Evolutionary conservation across 2,888 invertebrate species (phyloP).

Genomic region (Chloroclystis v-ata): DNA sequence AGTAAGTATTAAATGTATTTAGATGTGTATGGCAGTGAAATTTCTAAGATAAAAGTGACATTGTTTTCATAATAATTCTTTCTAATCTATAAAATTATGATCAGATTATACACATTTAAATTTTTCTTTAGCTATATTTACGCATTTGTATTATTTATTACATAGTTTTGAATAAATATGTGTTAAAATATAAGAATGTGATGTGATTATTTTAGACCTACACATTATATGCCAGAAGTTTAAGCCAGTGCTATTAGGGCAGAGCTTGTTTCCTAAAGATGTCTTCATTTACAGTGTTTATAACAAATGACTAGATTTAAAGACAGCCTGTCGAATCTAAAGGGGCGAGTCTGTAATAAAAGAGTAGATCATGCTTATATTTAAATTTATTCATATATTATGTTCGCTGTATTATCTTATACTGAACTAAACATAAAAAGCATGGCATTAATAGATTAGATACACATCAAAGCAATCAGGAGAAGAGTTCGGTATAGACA

Average conservation of each 20-base stretch:
- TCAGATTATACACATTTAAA: constrained; percentile 6
- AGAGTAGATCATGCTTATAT: constrained; percentile 43
- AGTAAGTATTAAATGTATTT: constrained; percentile 23
- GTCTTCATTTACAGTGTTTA: too few relatives aligned
- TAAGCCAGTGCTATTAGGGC: too few relatives aligned
- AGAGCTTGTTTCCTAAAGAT: too few relatives aligned
- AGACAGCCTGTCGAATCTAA: too few relatives aligned
- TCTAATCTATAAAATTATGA: neutral
- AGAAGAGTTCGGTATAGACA: constrained; percentile 4
- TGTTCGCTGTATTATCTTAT: constrained; percentile 50
- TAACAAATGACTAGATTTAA: too few relatives aligned
- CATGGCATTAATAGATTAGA: constrained; percentile 39
- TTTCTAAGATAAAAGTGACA: constrained; percentile 6
- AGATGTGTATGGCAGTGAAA: constrained; percentile 13
- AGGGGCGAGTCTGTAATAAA: too few relatives aligned
- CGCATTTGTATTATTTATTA: constrained; percentile 44
- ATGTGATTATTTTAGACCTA: too few relatives aligned
- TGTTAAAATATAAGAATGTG: constrained; percentile 9
- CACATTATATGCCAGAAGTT: too few relatives aligned
- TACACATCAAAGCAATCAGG: constrained; percentile 7
- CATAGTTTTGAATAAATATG: constrained; percentile 35
- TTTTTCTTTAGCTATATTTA: constrained; percentile 9
- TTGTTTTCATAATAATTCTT: constrained; percentile 1
- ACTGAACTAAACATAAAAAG: constrained; percentile 48
- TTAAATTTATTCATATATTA: constrained; percentile 37